These are phyloP conservation scores for Nysson spinosus DNA, from an alignment of 2,888 invertebrate genomes.

Conservation along the genomic window DNA sequence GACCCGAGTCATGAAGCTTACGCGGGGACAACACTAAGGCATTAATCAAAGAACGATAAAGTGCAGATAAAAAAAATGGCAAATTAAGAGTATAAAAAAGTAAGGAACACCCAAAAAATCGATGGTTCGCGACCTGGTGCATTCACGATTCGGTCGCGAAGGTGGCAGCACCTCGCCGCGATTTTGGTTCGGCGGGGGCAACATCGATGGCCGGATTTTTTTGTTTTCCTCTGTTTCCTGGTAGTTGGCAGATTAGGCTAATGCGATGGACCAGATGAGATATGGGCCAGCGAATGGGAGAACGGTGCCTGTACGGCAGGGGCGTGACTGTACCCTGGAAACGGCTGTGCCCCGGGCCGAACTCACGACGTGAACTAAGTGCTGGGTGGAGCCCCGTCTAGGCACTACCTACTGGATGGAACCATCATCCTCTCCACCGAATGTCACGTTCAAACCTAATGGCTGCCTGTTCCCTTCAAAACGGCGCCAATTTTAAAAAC, in stretches of 20 bases:
- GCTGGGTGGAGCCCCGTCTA: conserved; percentile 77
- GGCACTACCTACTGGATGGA: conserved; percentile 76
- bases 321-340: conserved; percentile 80
- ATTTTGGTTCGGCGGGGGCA: conserved; percentile 62
- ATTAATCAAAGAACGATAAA: no score
- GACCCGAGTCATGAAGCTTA: no score
- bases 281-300: conserved; percentile 78
- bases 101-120: no score
- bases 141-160: conserved; percentile 65
- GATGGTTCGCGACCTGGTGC: conserved; percentile 64
- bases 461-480: conserved; percentile 64
- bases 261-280: conserved; percentile 78
- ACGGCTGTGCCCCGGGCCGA: conserved; percentile 79
- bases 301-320: conserved; percentile 76
- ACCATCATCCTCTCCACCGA: conserved; percentile 74
- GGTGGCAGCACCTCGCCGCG: conserved; percentile 75
- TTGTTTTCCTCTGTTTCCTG: conserved; percentile 47
- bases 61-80: no score
- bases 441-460: conserved; percentile 66
- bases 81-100: conserved; percentile 10
- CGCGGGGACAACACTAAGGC: no score
- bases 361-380: conserved; percentile 80
- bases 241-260: conserved; percentile 74
- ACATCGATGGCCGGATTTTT: conserved; percentile 76
- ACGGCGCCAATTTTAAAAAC: conserved; percentile 65